These are phyloP conservation scores for Marmota monax DNA, from an alignment of 2,113 vertebrate species.

Conservation along the genomic window DNA sequence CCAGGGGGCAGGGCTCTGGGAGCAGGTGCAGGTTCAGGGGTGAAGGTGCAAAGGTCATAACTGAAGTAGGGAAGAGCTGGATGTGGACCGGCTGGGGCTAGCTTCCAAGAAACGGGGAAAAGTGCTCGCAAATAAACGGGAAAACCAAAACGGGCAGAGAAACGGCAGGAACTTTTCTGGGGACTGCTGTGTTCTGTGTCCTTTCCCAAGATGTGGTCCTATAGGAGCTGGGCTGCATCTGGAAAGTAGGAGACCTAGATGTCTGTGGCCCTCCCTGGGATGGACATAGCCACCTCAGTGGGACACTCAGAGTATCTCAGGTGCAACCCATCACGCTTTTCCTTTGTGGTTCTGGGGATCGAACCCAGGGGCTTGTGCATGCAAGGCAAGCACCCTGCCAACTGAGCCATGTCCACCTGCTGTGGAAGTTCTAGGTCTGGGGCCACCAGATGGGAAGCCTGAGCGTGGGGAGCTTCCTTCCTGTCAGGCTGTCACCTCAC, in stretches of 20 bases:
- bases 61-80: not conserved
- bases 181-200: too few relatives aligned
- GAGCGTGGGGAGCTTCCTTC: not conserved
- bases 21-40: not conserved
- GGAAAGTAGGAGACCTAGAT: not conserved
- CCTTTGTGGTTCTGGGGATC: too few relatives aligned
- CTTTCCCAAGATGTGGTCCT: not conserved
- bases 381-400: too few relatives aligned
- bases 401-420: too few relatives aligned
- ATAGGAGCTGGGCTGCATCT: rapidly evolving
- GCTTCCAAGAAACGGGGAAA: not conserved
- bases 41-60: not conserved
- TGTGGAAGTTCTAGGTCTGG: not conserved
- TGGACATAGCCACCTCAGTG: not conserved
- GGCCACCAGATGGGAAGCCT: not conserved
- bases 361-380: too few relatives aligned
- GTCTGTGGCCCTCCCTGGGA: not conserved
- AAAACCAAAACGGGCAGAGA: not conserved
- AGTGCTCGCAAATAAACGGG: not conserved
- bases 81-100: too few relatives aligned
- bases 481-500: not conserved
- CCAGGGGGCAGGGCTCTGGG: not conserved
- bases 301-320: not conserved
- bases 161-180: too few relatives aligned
- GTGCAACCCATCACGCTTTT: rapidly evolving